Percentiles rank a stretch among this genome's conserved stretches.
These are phyloP conservation scores for Spinibarbus caldwelli DNA, from an alignment of 2,797 vertebrate genomes.

Conservation along the genomic window DNA sequence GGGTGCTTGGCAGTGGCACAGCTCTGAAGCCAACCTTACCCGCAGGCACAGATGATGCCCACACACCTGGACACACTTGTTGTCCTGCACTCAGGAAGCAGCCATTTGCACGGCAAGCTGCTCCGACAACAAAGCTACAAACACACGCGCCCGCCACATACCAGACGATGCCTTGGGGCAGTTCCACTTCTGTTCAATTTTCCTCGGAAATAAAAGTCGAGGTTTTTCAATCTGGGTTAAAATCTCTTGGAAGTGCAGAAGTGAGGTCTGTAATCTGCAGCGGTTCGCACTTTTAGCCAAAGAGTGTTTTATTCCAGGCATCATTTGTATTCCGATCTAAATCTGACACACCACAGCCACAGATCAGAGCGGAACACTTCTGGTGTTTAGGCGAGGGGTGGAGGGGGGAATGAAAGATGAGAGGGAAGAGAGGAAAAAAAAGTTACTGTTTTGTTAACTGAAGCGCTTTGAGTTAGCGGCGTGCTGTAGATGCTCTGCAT, in stretches of 20 bases:
- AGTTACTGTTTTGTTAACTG: constrained; percentile 31
- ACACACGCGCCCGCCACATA: constrained; percentile 14
- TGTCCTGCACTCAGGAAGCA: constrained; percentile 48
- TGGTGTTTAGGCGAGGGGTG: constrained; percentile 60
- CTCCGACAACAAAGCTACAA: constrained; percentile 51
- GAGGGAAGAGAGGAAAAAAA: constrained; percentile 1
- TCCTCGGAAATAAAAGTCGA: neutral
- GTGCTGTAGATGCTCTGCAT: neutral
- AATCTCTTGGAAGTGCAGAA: constrained; percentile 17
- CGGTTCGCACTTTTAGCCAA: constrained; percentile 17
- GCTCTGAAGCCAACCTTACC: constrained; percentile 28
- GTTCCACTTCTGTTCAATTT: constrained; percentile 13
- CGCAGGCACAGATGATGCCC: constrained; percentile 51
- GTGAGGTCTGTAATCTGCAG: constrained; percentile 17
- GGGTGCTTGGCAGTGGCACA: constrained; percentile 32
- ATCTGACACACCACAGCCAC: constrained; percentile 21
- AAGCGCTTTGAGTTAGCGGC: constrained; percentile 21
- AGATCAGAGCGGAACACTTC: constrained; percentile 30
- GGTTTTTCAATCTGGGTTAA: neutral
- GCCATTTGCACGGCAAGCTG: constrained; percentile 42
- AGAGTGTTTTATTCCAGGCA: constrained; percentile 27
- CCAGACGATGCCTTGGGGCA: constrained; percentile 44
- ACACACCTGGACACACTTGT: constrained; percentile 53
- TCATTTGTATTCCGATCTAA: constrained; percentile 43
- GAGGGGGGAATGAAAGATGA: constrained; percentile 63